A percentile compares a stretch with the other conserved stretches of the same genome.
Conservation (phyloP, 2,113 vertebrate genomes). For the Chrysemys picta region DNA sequence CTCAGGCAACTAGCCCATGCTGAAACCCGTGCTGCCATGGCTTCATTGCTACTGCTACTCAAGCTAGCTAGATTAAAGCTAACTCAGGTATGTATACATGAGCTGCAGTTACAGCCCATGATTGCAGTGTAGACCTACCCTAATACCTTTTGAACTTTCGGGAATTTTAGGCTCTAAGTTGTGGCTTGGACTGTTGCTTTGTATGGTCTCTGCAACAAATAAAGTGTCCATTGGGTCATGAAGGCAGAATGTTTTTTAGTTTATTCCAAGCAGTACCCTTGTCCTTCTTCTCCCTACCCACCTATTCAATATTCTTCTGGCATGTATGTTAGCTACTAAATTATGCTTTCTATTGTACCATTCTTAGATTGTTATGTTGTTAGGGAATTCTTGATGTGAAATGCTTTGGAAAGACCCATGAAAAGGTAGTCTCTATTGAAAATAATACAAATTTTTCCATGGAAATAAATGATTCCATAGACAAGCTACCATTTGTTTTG, state of each 20-base stretch:
- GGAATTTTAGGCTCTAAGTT: neutral
- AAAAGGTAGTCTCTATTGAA: conserved; percentile 56
- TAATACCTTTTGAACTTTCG: neutral
- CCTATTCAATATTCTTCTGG: neutral
- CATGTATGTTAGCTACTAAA: conserved; percentile 7
- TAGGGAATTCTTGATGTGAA: conserved; percentile 37
- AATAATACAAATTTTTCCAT: conserved; percentile 63
- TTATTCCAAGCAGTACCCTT: neutral
- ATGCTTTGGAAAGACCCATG: conserved; percentile 49
- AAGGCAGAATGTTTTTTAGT: neutral
- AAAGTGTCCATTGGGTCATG: neutral
- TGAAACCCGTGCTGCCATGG: too few species aligned
- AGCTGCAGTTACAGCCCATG: too few species aligned
- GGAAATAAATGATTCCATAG: conserved; percentile 58
- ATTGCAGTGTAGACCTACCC: too few species aligned
- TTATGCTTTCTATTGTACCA: conserved; percentile 26
- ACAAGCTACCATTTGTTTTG: conserved; percentile 67
- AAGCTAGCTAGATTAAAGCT: too few species aligned
- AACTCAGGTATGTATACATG: too few species aligned
- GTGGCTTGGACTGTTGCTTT: neutral
- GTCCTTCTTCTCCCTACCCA: neutral
- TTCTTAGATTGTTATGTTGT: conserved; percentile 52
- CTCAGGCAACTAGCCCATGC: too few species aligned
- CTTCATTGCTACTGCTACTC: too few species aligned
- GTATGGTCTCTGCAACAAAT: neutral